Base-by-base conservation (phyloP, 2,113 vertebrate genomes). In the Urocolius indicus region DNA sequence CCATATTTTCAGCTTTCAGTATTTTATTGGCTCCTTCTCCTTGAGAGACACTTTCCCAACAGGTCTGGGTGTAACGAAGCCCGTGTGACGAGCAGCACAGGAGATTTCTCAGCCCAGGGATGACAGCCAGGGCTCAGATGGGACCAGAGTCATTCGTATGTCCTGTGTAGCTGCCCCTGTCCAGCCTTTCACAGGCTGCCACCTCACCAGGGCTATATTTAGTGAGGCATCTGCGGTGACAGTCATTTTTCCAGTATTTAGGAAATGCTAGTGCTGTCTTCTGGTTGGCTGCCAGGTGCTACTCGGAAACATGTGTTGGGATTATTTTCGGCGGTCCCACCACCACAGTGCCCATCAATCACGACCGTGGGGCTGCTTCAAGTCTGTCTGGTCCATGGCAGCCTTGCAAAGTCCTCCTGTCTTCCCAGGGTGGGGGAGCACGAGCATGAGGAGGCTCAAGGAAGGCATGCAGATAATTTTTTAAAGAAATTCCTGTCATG, bases 251-350 rank as follows among this genome's bases (percentile, higher is more conserved):
- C 93, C 89, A 96, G 94, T 89, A 96, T 97, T 97, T 97, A 96
- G 96, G 96, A 98, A 97, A 97, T 96, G 95, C 76, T 97, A 59
- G 88, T 78, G 77, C 96, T 94, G 96, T 93, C 96, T 97, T 97
- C 96, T 98, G 97, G 97, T 97, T 95, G 94, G 89, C 84, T 97
- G 97, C 96, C 97, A 97, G 97, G 96, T 97, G 97, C 96, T 96
- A 97, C 97, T 92, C 80, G 95, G 96, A 97, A 97, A 96, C 96
- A 97, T 97, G 98, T 98, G 97, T 95, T 97, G 91, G 85, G 80
- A 97, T 97, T 98, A 98, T 98, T 98, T 98, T 97, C 34, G 57
- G 97, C 17, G 3, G 79, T 96, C 94, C 96, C 95, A 88, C 84
- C 93, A 92, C 83, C 93, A 92, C 54, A 76, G 89, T 43, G 62